These are phyloP conservation scores for Dolichotis patagonum DNA, from an alignment of 2,113 vertebrate species.

Conservation along the genomic window DNA sequence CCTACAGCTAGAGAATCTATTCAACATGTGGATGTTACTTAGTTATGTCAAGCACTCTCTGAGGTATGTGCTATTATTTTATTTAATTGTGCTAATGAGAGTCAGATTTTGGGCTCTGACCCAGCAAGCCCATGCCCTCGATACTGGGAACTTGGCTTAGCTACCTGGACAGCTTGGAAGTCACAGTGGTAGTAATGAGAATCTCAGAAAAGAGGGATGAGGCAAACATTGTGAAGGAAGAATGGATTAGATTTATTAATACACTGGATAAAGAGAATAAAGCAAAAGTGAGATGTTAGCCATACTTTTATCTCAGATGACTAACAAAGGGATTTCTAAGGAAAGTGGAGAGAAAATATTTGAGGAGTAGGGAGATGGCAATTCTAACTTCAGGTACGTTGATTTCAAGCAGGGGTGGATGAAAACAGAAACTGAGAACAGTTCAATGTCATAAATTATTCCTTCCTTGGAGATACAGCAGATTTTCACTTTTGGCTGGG, in stretches of 20 bases:
- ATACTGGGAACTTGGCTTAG: neutral
- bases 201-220: neutral
- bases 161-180: slow-evolving; percentile 48
- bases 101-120: slow-evolving; percentile 11
- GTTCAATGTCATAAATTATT: neutral
- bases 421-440: neutral
- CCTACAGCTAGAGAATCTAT: neutral
- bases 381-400: neutral
- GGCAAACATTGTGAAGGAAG: neutral
- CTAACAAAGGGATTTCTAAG: neutral
- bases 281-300: neutral
- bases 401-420: neutral
- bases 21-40: neutral
- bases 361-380: neutral
- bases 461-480: neutral
- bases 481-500: neutral
- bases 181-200: slow-evolving; percentile 13
- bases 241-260: neutral
- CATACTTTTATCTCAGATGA: neutral
- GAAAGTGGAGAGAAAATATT: neutral
- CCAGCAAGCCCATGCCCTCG: neutral
- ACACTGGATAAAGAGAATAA: neutral
- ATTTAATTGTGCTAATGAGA: slow-evolving; percentile 31
- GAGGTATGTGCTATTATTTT: neutral
- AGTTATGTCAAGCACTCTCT: neutral